Base-by-base conservation (phyloP, 2,113 vertebrate genomes). In the Tragulus kanchil region DNA sequence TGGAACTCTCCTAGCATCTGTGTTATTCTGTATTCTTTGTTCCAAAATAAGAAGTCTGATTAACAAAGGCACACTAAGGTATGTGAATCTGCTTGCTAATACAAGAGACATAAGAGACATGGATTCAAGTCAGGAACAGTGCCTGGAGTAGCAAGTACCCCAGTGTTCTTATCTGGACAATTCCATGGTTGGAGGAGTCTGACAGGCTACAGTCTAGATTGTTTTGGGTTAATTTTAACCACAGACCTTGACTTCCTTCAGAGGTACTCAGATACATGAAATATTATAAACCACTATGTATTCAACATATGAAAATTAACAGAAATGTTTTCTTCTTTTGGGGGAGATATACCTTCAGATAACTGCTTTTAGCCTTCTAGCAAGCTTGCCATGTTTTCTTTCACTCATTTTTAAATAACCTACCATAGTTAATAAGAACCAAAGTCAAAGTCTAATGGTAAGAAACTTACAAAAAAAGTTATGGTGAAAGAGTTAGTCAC, bases 281-380 rank as follows among this genome's bases (percentile, higher is more conserved):
- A 58, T 84, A 14, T 4, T 79, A 77, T 14, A 90, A 79, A 78
- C 61, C 13, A 71, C 10, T 26, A 61, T 67, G 26, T 54, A 62
- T 14, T 81, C n/a, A 81, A 84, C n/a, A 62, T 28, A 65, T 96
- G 94, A 85, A 90, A 62, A 64, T 64, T 64, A 69, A 88, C 1
- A 88, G 16, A 45, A 88, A 65, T 61, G 31, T 13, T 14, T n/a
- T 54, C 16, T 25, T 61, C 16, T 36, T 8, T 81, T 62, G 15
- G 54, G 8, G 1, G 7, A 56, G 8, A 1, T 67, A 16, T 75
- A 59, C 3, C 31, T 88, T 31, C 5, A 67, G 52, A 81, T 56
- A 11, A n/a, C n/a, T 12, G 6, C 13, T 61, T 73, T 87, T 59
- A 69, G 17, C 5, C 5, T 36, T 78, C 6, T 26, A 31, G 11